Percentiles rank a stretch among this genome's conserved stretches.
Evolutionary conservation across 2,797 vertebrate genomes (phyloP).

Genomic region (Oreortyx pictus): DNA sequence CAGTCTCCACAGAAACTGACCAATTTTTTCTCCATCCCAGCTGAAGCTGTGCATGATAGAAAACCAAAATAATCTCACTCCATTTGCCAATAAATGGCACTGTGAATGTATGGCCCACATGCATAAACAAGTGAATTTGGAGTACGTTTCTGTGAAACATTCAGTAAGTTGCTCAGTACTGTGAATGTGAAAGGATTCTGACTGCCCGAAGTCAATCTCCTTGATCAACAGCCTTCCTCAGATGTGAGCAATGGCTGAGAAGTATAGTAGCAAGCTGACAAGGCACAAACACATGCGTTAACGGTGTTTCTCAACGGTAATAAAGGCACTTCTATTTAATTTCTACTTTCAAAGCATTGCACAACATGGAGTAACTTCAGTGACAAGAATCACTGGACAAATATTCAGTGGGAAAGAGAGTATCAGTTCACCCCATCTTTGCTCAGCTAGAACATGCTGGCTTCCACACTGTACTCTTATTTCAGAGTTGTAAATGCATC

Average conservation of each 20-base stretch:
- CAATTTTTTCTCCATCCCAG: background rate
- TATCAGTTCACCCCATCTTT: background rate
- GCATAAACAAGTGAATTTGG: background rate
- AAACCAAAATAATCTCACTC: background rate
- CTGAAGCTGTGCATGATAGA: background rate
- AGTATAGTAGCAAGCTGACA: background rate
- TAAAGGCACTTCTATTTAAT: background rate
- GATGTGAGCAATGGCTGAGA: background rate
- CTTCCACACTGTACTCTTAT: background rate
- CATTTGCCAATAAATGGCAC: background rate
- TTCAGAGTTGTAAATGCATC: background rate
- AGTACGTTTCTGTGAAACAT: background rate
- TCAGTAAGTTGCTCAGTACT: background rate
- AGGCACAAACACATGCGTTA: background rate
- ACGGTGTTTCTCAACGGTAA: background rate
- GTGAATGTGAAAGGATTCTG: background rate
- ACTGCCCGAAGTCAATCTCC: background rate
- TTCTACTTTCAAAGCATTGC: background rate
- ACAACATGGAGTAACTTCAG: background rate
- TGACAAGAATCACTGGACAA: background rate
- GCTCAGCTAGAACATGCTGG: fast-evolving
- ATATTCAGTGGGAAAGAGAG: background rate
- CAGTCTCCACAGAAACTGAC: background rate
- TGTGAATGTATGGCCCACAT: background rate
- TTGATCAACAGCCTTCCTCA: background rate